Conservation (phyloP, 2,888 invertebrate species). For the Lacanobia wlatinum region DNA sequence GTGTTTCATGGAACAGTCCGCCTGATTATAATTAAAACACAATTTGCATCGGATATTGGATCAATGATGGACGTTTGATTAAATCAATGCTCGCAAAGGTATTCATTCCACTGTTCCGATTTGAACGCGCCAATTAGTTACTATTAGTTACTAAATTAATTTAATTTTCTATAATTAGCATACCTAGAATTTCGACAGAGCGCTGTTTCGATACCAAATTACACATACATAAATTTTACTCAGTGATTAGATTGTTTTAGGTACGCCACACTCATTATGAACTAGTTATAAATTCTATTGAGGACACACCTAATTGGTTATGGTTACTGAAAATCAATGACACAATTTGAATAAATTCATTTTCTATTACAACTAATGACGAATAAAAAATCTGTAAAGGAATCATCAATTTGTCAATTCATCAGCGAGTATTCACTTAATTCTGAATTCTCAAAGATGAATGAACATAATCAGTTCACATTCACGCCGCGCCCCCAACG, state of each 20-base stretch:
- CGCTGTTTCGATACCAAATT: constrained; percentile 42
- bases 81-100: constrained; percentile 70
- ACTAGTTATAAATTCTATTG: constrained; percentile 23
- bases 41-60: constrained; percentile 71
- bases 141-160: constrained; percentile 76
- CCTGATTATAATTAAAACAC: constrained; percentile 67
- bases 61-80: constrained; percentile 72
- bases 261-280: constrained; percentile 20
- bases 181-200: constrained; percentile 64
- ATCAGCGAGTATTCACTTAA: constrained; percentile 74
- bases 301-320: constrained; percentile 24
- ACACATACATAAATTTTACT: constrained; percentile 35
- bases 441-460: constrained; percentile 70
- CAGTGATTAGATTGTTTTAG: constrained; percentile 39
- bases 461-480: constrained; percentile 76
- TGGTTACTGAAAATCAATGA: constrained; percentile 36
- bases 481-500: constrained; percentile 68
- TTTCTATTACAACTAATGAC: constrained; percentile 59
- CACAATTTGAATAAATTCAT: constrained; percentile 51
- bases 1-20: constrained; percentile 50
- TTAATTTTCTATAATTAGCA: constrained; percentile 75
- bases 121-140: constrained; percentile 75
- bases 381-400: constrained; percentile 54
- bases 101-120: constrained; percentile 73
- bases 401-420: constrained; percentile 77